phyloP scores from a whole-genome alignment of 2,113 vertebrate species.

The Pardalotus punctatus region DNA sequence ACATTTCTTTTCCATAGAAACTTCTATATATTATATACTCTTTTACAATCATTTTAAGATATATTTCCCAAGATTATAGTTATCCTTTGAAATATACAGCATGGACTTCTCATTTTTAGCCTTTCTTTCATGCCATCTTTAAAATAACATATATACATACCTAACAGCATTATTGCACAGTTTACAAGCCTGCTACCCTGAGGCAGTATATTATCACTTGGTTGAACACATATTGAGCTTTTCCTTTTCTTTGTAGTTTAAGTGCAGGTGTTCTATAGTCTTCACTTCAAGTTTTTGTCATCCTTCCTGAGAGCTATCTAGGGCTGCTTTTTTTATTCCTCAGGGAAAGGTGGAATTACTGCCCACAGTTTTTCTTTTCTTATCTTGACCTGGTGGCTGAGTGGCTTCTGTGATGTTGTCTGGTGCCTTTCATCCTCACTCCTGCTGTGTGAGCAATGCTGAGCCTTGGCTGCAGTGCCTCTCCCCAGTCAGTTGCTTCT shows the following conservation, averaged over 20 bases:
- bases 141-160: not conserved
- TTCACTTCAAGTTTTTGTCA: not conserved
- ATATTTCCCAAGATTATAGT: not conserved
- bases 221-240: not conserved
- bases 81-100: not conserved
- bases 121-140: not conserved
- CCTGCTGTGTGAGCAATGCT: slow-evolving; percentile 20
- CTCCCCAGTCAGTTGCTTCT: slow-evolving; percentile 36
- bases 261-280: not conserved
- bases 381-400: slow-evolving; percentile 28
- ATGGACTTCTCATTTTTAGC: not conserved
- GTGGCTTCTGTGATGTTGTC: slow-evolving; percentile 22
- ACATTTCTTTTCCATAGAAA: not conserved
- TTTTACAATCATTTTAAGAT: not conserved
- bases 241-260: not conserved
- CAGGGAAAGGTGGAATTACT: slow-evolving; percentile 5
- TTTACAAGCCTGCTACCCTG: not conserved
- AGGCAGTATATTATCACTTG: not conserved
- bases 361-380: slow-evolving; percentile 3
- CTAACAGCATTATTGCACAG: not conserved
- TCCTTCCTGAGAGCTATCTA: not conserved
- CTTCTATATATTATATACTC: not conserved
- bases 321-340: not conserved
- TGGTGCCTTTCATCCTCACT: slow-evolving; percentile 27
- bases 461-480: not conserved